A percentile compares a stretch with the other conserved stretches of the same genome.
Conservation (phyloP, 1,140 invertebrate genomes). For the Brachionus calyciflorus region DNA sequence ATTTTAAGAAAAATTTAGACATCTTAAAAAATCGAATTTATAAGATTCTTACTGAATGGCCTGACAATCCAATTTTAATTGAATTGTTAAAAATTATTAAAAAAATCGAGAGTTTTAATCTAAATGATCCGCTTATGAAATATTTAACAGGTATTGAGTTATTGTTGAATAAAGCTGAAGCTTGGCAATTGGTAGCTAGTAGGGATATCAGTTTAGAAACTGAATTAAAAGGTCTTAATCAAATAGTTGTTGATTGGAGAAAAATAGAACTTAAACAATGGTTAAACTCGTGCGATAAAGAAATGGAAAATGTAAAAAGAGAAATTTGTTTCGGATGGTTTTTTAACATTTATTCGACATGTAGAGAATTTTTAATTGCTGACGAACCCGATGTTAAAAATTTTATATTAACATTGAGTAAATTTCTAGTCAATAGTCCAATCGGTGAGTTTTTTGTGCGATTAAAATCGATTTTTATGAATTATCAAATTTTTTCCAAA, state of each 20-base stretch:
- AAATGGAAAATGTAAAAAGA: conserved; percentile 12
- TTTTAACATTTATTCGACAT: conserved; percentile 5
- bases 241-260: conserved; percentile 83
- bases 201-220: conserved; percentile 75
- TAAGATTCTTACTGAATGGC: conserved; percentile 77
- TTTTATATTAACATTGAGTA: background rate
- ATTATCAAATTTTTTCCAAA: background rate
- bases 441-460: conserved; percentile 9
- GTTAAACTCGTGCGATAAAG: background rate
- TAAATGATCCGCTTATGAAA: conserved; percentile 77
- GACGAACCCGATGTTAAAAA: background rate
- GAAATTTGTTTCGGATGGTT: conserved; percentile 6
- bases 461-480: background rate
- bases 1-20: conserved; percentile 70
- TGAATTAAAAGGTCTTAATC: conserved; percentile 70
- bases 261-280: conserved; percentile 74
- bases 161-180: conserved; percentile 73
- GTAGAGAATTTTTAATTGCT: background rate
- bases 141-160: conserved; percentile 86
- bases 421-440: background rate
- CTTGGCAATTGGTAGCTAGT: conserved; percentile 88
- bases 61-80: conserved; percentile 72
- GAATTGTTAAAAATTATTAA: conserved; percentile 66
- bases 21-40: conserved; percentile 66
- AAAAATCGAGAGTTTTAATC: conserved; percentile 73